A percentile compares a stretch with the other conserved stretches of the same genome.
Conservation (phyloP, 2,797 vertebrate species). For the Gorsachius magnificus region DNA sequence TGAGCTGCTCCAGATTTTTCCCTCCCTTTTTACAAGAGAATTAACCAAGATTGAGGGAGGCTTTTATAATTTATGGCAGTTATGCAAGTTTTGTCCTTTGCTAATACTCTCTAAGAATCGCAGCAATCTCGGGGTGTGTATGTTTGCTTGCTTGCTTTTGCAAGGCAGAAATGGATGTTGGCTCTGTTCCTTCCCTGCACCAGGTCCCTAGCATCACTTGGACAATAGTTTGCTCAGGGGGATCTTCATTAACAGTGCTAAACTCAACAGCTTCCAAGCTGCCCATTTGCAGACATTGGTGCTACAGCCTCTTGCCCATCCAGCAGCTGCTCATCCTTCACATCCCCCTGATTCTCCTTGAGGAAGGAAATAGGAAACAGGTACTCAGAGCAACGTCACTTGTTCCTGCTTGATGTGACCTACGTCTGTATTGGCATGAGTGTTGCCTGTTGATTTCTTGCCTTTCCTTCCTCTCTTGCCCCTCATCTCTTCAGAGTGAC, state of each 20-base stretch:
- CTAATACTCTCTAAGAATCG: neutral
- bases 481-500: neutral
- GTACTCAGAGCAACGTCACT: neutral
- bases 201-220: neutral
- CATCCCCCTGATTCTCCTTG: neutral
- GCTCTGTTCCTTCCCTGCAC: neutral
- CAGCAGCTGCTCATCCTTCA: neutral
- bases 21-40: constrained; percentile 55
- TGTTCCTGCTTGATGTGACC: neutral
- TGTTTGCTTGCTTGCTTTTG: neutral
- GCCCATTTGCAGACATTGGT: neutral
- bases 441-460: rapidly evolving
- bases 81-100: constrained; percentile 49
- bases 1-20: constrained; percentile 53
- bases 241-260: neutral
- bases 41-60: constrained; percentile 61
- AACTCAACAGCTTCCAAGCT: constrained; percentile 3
- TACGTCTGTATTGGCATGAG: rapidly evolving
- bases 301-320: neutral
- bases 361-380: neutral
- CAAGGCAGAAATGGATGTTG: constrained; percentile 5
- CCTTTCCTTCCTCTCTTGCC: neutral
- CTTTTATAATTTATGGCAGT: constrained; percentile 61
- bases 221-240: neutral
- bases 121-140: rapidly evolving